Evolutionary conservation across 2,888 invertebrate species (phyloP), one percentile per base, ranked within the genome.

Genomic region (Callinectes sapidus): DNA sequence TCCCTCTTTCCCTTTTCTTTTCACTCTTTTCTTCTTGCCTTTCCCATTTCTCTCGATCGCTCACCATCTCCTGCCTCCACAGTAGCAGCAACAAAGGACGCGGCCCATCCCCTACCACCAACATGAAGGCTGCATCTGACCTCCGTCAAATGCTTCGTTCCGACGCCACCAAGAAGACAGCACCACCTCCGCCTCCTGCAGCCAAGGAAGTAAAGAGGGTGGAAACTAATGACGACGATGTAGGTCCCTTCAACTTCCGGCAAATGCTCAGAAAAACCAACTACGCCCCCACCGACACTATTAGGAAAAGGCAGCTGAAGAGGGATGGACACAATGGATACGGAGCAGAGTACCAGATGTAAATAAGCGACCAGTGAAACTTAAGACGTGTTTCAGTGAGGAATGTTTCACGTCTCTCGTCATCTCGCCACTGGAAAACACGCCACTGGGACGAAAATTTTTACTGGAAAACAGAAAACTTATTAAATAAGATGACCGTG

Each of bases 211-310:
- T 8, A 1, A 18, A 66, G 13, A 42, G 28, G 8, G 18, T 18
- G n/a, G 87, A 32, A 6, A n/a, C n/a, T 1, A 87, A 95, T 13
- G 93, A 94, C 23, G 97, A 97, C 95, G 96, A 96, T 16, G 96
- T 96, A 87, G 97, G 97, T 0, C 97, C 97, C 0, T 97, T 97
- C 95, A 97, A 97, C 95, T 97, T 97, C 95, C 96, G 97, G 89
- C 97, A 97, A 95, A 95, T 97, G 23, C 95, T 97, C 3, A 96
- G 97, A 94, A 97, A 97, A 0, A 97, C 97, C 0, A 96, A 97
- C 92, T 96, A 96, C 94, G 97, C 97, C 1, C 97, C 97, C 0
- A 97, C 97, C 0, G 97, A 97, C 95, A 97, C 97, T 87, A 96
- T 97, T 90, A 96, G 97, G 39, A 94, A 92, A 86, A 90, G 94